Evolutionary conservation across 2,888 invertebrate genomes (phyloP).

Genomic region (Sturmia bella): DNA sequence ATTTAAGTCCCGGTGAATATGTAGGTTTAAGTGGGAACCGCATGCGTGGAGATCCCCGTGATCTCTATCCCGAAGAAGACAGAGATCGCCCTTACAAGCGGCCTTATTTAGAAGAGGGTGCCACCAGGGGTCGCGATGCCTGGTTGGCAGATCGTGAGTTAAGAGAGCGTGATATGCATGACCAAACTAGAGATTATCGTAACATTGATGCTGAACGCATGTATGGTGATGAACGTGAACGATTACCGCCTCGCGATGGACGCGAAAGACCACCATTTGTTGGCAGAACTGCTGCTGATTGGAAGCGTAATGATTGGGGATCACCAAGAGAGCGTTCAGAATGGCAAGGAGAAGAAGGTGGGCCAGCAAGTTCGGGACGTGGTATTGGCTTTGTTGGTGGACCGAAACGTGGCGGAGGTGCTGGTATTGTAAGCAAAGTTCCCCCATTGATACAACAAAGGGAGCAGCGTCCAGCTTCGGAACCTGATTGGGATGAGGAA

Average conservation of each 20-base stretch:
- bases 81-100: slow-evolving; percentile 79
- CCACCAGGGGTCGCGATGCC: slow-evolving; percentile 68
- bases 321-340: slow-evolving; percentile 73
- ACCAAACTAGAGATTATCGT: slow-evolving; percentile 71
- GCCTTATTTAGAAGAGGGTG: slow-evolving; percentile 76
- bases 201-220: slow-evolving; percentile 74
- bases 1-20: slow-evolving; percentile 78
- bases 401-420: slow-evolving; percentile 75
- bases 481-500: slow-evolving; percentile 80
- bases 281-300: slow-evolving; percentile 74
- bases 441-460: slow-evolving; percentile 61
- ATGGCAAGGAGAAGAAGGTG: slow-evolving; percentile 74
- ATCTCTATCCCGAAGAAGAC: slow-evolving; percentile 79
- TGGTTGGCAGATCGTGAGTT: slow-evolving; percentile 73
- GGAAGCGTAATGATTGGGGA: slow-evolving; percentile 76
- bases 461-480: slow-evolving; percentile 77
- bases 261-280: slow-evolving; percentile 73
- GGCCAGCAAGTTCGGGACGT: slow-evolving; percentile 58
- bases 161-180: slow-evolving; percentile 71
- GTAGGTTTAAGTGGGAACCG: slow-evolving; percentile 69
- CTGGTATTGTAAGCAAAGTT: slow-evolving; percentile 55
- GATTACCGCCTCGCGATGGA: slow-evolving; percentile 70
- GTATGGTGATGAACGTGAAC: slow-evolving; percentile 76
- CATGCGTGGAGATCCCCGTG: slow-evolving; percentile 77
- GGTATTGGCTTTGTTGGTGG: slow-evolving; percentile 77